Evolutionary conservation across 2,888 invertebrate genomes (phyloP).

Genomic region (Kryphioiulus occultus): DNA sequence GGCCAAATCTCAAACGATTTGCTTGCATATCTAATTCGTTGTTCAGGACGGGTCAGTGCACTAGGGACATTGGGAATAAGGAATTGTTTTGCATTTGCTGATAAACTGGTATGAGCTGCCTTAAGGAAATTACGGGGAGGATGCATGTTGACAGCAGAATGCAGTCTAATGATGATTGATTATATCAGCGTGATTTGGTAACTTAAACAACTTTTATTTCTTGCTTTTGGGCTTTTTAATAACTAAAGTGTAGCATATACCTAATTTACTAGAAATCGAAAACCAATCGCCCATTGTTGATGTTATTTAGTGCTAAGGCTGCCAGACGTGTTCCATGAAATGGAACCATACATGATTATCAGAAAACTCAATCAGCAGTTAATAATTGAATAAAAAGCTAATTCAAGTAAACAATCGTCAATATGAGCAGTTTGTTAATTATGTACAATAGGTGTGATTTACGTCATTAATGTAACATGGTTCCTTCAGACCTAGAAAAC

Average conservation of each 20-base stretch:
- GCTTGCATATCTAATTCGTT: background rate
- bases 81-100: constrained; percentile 1
- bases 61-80: background rate
- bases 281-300: background rate
- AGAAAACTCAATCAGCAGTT: no score
- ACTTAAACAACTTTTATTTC: background rate
- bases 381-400: no score
- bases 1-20: background rate
- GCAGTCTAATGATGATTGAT: background rate
- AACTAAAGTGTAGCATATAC: background rate
- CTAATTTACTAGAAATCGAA: background rate
- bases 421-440: no score
- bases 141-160: constrained; percentile 4
- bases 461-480: no score
- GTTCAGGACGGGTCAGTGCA: background rate
- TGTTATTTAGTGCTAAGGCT: background rate
- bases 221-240: background rate
- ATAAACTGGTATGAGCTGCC: background rate
- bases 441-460: no score
- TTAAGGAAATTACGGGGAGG: background rate
- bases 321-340: no score
- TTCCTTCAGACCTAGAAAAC: no score
- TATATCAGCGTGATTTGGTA: background rate
- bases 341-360: no score
- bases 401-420: no score